Evolutionary conservation across 2,113 vertebrate species (phyloP).

Genomic region (Hucho hucho): DNA sequence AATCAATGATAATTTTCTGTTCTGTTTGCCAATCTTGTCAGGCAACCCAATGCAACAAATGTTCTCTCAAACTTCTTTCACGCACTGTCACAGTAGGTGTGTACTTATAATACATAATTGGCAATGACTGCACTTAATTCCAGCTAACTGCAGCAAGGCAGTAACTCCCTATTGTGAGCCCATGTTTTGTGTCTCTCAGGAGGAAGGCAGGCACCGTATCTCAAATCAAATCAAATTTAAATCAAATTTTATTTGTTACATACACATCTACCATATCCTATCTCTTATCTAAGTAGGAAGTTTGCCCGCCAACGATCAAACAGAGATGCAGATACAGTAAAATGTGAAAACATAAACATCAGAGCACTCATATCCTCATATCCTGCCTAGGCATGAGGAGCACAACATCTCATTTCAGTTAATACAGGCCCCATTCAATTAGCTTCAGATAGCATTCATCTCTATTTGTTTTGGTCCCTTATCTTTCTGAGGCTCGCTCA

Average conservation of each 20-base stretch:
- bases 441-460: constrained; percentile 56
- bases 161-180: background rate
- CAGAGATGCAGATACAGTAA: background rate
- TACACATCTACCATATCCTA: background rate
- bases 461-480: constrained; percentile 56
- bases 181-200: constrained; percentile 6
- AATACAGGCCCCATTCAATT: constrained; percentile 29
- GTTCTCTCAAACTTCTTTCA: background rate
- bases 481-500: constrained; percentile 41
- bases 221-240: no score
- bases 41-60: constrained; percentile 25
- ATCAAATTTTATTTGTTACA: no score
- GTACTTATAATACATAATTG: background rate
- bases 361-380: constrained; percentile 46
- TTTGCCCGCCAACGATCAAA: constrained; percentile 32
- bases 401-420: constrained; percentile 39
- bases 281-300: constrained; percentile 34
- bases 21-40: constrained; percentile 16
- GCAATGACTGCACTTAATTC: background rate
- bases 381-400: constrained; percentile 45
- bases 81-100: constrained; percentile 6
- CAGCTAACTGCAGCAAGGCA: background rate
- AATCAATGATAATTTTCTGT: no score
- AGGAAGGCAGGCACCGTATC: background rate
- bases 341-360: constrained; percentile 43